phyloP scores from a whole-genome alignment of 2,797 vertebrate species.

The Protonibea diacanthus region DNA sequence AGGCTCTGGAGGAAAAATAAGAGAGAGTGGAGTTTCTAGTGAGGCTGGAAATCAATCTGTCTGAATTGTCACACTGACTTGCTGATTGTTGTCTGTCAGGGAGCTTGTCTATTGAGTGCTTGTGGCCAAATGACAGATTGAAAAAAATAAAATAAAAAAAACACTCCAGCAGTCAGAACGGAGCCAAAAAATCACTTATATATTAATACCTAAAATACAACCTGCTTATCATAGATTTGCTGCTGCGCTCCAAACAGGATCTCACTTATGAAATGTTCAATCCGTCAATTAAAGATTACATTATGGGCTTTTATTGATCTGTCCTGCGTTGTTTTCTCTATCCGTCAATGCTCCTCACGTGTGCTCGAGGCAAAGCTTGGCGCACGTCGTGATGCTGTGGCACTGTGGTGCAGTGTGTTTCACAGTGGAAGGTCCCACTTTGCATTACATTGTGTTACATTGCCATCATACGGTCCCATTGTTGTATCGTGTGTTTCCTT shows the following conservation, averaged over 20 bases:
- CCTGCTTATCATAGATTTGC: neutral
- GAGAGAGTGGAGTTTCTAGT: neutral
- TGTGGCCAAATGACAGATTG: constrained; percentile 9
- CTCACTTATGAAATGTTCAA: too few relatives aligned
- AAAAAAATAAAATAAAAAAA: constrained; percentile 10
- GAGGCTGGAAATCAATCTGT: constrained; percentile 6
- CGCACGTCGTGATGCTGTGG: too few relatives aligned
- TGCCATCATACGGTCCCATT: neutral
- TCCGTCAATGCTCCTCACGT: too few relatives aligned
- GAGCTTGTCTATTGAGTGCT: neutral
- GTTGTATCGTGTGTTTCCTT: neutral
- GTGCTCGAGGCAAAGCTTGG: too few relatives aligned
- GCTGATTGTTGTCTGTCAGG: constrained; percentile 23
- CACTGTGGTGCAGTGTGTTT: neutral
- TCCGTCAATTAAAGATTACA: too few relatives aligned
- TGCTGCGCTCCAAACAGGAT: too few relatives aligned
- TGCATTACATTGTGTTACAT: neutral
- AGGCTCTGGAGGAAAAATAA: constrained; percentile 1
- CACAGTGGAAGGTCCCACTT: neutral
- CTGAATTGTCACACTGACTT: constrained; percentile 16
- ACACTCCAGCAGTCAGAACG: constrained; percentile 5
- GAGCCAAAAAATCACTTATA: neutral
- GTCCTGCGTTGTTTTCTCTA: too few relatives aligned
- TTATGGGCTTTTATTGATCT: too few relatives aligned
- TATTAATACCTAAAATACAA: neutral